Conservation (phyloP, 2,797 vertebrate species). For the Tolypeutes matacus region DNA sequence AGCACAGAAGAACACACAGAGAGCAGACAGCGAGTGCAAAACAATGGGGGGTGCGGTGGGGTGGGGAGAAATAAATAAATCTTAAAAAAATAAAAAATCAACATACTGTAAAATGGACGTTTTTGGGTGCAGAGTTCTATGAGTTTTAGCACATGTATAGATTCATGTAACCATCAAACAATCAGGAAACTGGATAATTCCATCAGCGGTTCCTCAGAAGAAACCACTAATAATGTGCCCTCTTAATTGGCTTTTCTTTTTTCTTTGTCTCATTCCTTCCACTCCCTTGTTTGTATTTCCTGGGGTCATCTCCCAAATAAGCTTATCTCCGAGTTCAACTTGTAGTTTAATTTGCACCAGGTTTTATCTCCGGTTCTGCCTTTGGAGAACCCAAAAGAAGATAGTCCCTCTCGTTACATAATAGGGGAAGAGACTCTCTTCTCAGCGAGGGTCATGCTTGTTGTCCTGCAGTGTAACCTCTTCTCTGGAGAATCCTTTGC, state of each 20-base stretch:
- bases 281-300: background rate
- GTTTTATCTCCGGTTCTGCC: background rate
- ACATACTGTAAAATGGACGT: background rate
- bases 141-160: background rate
- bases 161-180: background rate
- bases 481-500: background rate
- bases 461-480: background rate
- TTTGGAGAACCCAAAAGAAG: background rate
- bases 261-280: background rate
- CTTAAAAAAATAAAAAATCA: background rate
- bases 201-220: background rate
- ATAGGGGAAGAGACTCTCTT: background rate
- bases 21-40: no score
- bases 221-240: background rate
- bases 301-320: background rate
- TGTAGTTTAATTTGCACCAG: background rate
- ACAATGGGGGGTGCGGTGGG: no score
- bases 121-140: background rate
- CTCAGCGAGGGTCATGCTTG: background rate
- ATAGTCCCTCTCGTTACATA: rapidly evolving
- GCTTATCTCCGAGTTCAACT: background rate
- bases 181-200: background rate
- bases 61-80: no score
- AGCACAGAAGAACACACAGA: no score
- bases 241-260: background rate